Evolutionary conservation across 2,888 invertebrate genomes (phyloP).

Genomic region (Muschampia plurimacula): DNA sequence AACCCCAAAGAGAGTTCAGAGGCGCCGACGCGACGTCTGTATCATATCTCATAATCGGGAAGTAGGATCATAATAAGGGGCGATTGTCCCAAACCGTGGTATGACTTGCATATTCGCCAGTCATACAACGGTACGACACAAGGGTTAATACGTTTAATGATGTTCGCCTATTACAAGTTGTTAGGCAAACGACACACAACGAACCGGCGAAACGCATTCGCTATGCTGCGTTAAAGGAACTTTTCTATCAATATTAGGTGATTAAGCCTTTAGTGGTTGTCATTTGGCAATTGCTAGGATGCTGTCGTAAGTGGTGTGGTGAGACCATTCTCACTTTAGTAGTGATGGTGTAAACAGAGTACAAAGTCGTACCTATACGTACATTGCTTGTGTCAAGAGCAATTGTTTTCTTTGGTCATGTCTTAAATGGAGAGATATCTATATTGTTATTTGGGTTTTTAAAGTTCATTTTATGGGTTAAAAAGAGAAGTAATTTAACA

Average conservation of each 20-base stretch:
- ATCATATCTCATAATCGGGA: slow-evolving; percentile 60
- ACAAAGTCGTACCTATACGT: no score
- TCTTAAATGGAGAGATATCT: no score
- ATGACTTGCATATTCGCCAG: slow-evolving; percentile 77
- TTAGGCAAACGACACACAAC: slow-evolving; percentile 80
- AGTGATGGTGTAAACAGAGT: background rate
- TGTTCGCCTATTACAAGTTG: slow-evolving; percentile 77
- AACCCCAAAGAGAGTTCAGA: slow-evolving; percentile 52
- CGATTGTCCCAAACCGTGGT: slow-evolving; percentile 54
- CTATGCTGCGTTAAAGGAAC: slow-evolving; percentile 73
- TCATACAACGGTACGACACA: slow-evolving; percentile 60
- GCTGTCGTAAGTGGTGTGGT: slow-evolving; percentile 7
- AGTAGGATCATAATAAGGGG: slow-evolving; percentile 53
- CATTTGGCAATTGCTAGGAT: slow-evolving; percentile 38
- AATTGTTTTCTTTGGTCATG: no score
- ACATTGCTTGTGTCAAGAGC: background rate
- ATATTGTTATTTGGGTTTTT: no score
- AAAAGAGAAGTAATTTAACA: no score
- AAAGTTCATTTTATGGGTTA: no score
- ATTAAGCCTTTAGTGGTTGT: slow-evolving; percentile 39
- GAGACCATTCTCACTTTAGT: background rate
- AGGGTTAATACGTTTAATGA: slow-evolving; percentile 84
- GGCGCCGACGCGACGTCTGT: slow-evolving; percentile 56
- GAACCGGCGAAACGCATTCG: slow-evolving; percentile 80
- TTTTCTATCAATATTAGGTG: slow-evolving; percentile 47